Base-by-base conservation (phyloP, 2,797 vertebrate genomes). In the Emydoidea blandingii region DNA sequence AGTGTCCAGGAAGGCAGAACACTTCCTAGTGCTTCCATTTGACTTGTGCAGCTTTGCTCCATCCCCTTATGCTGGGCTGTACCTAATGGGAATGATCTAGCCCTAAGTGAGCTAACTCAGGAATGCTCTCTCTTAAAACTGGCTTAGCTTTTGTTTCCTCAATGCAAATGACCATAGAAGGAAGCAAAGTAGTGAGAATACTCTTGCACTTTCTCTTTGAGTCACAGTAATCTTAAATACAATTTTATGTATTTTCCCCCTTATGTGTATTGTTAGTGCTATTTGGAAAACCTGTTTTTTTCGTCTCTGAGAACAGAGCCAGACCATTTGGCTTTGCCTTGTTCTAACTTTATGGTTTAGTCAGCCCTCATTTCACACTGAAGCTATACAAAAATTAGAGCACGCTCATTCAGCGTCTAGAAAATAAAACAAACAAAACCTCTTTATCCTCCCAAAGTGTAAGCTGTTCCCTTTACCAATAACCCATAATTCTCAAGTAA, bases 311-410 rank as follows among this genome's bases (percentile, higher is more conserved):
- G 95, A 94, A 86, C 65, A 89, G 84, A 90, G 49, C 34, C n/a
- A 86, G 84, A 90, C n/a, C 91, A 4, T 68, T 92, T 80, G 54
- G 44, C 85, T 90, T 90, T 87, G 49, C 34, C 65, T 85, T 87
- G 4, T 54, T 89, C 1, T 31, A 92, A 88, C 6, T n/a, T 97
- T 87, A 76, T 87, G 87, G 81, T 95, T 96, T 93, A 59, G 88
- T 12, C 19, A 95, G 96, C 88, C 81, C 53, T 95, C 81, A 79
- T 79, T 83, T 91, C 72, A 92, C 81, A 59, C 90, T 82, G 50
- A 87, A 94, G 83, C 82, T 86, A 72, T 2, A 83, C n/a, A 31
- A 15, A 81, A 94, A 93, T 89, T 72, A 92, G n/a, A 97, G 78
- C 62, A 53, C 50, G 57, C 93, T 94, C 79, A 90, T 41, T 56